A percentile compares a stretch with the other conserved stretches of the same genome.
Evolutionary conservation across 2,113 vertebrate genomes (phyloP).

Genomic region (Triplophysa dalaica): DNA sequence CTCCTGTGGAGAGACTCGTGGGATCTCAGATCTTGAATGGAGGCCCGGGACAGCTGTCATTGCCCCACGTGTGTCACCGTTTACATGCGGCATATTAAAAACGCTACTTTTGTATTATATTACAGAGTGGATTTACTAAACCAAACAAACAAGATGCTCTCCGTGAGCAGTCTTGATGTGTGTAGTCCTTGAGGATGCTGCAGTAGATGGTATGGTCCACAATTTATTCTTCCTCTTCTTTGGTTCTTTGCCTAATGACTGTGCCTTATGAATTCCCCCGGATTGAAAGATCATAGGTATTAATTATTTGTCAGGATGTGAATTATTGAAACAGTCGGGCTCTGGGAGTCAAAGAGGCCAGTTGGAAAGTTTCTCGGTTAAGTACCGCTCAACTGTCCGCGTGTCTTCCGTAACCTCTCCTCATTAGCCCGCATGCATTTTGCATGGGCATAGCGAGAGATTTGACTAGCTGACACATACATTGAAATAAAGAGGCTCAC

Average conservation of each 20-base stretch:
- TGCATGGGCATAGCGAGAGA: slow-evolving; percentile 43
- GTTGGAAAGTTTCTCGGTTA: slow-evolving; percentile 42
- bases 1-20: slow-evolving; percentile 14
- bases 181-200: slow-evolving; percentile 23
- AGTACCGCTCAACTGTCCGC: slow-evolving; percentile 32
- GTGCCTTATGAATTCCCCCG: neutral
- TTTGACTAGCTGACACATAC: slow-evolving; percentile 40
- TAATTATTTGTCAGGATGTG: slow-evolving; percentile 61
- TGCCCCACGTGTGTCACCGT: neutral
- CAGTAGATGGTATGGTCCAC: neutral
- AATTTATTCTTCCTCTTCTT: neutral
- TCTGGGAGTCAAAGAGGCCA: slow-evolving; percentile 37
- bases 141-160: slow-evolving; percentile 1
- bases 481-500: slow-evolving; percentile 2
- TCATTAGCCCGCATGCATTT: slow-evolving; percentile 58
- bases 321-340: slow-evolving; percentile 57
- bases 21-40: slow-evolving; percentile 12
- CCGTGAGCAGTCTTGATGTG: neutral
- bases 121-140: neutral
- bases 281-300: slow-evolving; percentile 51
- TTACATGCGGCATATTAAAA: neutral
- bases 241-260: slow-evolving; percentile 7
- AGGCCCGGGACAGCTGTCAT: slow-evolving; percentile 9
- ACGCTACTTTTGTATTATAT: slow-evolving; percentile 1
- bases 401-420: slow-evolving; percentile 55